These are phyloP conservation scores for Onychorhynchus coronatus DNA, from an alignment of 2,113 vertebrate genomes.

Conservation along the genomic window DNA sequence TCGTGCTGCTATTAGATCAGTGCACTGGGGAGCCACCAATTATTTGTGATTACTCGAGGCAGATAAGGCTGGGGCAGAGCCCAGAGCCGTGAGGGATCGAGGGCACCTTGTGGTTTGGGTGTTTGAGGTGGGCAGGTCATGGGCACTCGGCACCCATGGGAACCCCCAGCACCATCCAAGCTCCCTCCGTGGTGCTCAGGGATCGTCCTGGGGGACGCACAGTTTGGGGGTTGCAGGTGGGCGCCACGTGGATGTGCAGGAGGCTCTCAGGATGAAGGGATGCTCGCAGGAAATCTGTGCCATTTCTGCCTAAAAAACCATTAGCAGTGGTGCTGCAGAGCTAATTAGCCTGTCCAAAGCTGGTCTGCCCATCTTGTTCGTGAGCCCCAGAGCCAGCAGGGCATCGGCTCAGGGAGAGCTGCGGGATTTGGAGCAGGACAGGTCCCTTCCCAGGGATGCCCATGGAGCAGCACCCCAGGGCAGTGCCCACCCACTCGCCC, in stretches of 20 bases:
- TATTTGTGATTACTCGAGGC: background rate
- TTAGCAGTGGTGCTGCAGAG: background rate
- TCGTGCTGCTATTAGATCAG: slow-evolving; percentile 52
- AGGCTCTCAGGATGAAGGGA: accelerated
- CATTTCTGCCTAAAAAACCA: background rate
- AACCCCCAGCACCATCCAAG: background rate
- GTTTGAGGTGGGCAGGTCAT: accelerated
- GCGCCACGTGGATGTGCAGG: accelerated
- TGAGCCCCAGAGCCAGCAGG: accelerated
- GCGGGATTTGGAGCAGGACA: background rate
- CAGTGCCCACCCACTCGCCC: accelerated
- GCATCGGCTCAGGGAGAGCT: accelerated
- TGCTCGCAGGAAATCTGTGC: background rate
- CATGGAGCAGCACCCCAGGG: background rate
- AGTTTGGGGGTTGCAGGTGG: background rate
- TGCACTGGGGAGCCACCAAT: slow-evolving; percentile 56
- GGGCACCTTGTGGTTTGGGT: background rate
- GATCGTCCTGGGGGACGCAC: background rate
- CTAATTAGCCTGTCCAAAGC: background rate
- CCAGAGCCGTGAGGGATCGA: accelerated
- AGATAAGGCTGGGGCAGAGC: slow-evolving; percentile 9
- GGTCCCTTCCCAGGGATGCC: background rate
- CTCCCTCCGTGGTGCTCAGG: background rate
- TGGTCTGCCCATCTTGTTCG: background rate
- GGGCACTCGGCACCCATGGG: background rate